Evolutionary conservation across 2,888 invertebrate species (phyloP).

Genomic region (Lapara coniferarum): DNA sequence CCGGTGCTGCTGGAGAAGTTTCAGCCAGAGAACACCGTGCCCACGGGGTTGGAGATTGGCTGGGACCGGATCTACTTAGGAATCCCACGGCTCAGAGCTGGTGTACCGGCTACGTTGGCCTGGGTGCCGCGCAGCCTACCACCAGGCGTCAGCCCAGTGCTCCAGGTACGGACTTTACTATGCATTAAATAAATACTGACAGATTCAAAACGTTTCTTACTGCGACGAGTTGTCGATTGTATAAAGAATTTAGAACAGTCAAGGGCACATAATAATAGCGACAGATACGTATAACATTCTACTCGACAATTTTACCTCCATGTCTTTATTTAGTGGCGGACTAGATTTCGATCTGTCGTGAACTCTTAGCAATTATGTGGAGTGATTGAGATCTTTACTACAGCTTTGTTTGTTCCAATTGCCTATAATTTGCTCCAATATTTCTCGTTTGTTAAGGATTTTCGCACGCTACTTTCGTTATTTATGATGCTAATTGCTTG

Average conservation of each 20-base stretch:
- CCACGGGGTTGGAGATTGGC: conserved; percentile 89
- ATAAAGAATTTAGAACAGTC: neutral
- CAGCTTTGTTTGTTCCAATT: neutral
- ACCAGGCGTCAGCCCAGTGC: conserved; percentile 86
- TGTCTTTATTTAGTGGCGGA: neutral
- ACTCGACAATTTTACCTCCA: neutral
- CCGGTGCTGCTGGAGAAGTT: conserved; percentile 83
- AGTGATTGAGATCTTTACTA: conserved; percentile 3
- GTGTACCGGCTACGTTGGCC: conserved; percentile 90
- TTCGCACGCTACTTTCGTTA: neutral
- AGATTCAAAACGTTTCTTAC: neutral
- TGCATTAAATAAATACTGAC: neutral
- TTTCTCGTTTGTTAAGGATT: neutral
- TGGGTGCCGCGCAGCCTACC: conserved; percentile 86
- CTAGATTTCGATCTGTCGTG: neutral
- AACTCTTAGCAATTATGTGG: neutral
- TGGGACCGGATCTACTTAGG: conserved; percentile 89
- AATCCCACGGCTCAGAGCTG: conserved; percentile 88
- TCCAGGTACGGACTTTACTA: conserved; percentile 77
- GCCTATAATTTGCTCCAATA: neutral
- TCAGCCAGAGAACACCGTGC: conserved; percentile 89
- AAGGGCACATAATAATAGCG: neutral
- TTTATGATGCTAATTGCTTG: neutral
- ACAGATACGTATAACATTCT: neutral
- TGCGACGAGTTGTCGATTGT: neutral